Percentiles rank a stretch among this genome's conserved stretches.
Evolutionary conservation across 2,888 invertebrate species (phyloP).

Genomic region (Volucella zonaria): DNA sequence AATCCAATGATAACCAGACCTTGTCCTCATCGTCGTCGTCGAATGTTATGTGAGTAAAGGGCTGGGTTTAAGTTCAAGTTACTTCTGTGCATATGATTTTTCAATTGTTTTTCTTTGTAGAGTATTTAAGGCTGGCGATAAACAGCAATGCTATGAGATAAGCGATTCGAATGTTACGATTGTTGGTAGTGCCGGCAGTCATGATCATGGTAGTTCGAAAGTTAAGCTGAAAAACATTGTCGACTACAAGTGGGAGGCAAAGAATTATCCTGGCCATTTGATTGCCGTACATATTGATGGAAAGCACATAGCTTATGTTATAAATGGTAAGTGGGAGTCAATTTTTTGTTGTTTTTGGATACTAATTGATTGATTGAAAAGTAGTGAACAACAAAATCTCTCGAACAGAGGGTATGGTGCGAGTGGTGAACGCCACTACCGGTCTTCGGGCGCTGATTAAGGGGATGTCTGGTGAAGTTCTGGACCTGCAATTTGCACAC

Average conservation of each 20-base stretch:
- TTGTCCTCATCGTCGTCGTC: slow-evolving; percentile 12
- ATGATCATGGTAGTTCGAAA: slow-evolving; percentile 93
- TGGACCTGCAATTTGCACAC: slow-evolving; percentile 95
- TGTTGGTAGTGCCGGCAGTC: slow-evolving; percentile 88
- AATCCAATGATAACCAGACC: slow-evolving; percentile 51
- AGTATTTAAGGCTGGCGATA: slow-evolving; percentile 79
- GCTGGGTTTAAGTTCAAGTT: slow-evolving; percentile 36
- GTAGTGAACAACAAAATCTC: slow-evolving; percentile 81
- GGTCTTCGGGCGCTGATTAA: slow-evolving; percentile 92
- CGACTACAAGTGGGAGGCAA: slow-evolving; percentile 96
- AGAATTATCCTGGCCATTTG: slow-evolving; percentile 93
- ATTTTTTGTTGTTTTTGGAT: neutral
- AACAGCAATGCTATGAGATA: slow-evolving; percentile 79
- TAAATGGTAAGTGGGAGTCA: slow-evolving; percentile 87
- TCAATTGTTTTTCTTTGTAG: slow-evolving; percentile 73
- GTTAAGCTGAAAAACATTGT: slow-evolving; percentile 95
- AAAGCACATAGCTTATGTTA: slow-evolving; percentile 93
- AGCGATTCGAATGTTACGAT: slow-evolving; percentile 86
- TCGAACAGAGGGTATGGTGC: slow-evolving; percentile 88
- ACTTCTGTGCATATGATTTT: slow-evolving; percentile 1
- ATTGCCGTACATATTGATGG: slow-evolving; percentile 94
- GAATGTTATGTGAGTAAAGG: slow-evolving; percentile 71
- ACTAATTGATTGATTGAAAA: too few relatives aligned
- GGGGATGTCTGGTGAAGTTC: slow-evolving; percentile 93
- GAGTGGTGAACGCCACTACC: slow-evolving; percentile 88